Evolutionary conservation across 1,140 invertebrate genomes (phyloP).

Genomic region (Listronotus oregonensis): DNA sequence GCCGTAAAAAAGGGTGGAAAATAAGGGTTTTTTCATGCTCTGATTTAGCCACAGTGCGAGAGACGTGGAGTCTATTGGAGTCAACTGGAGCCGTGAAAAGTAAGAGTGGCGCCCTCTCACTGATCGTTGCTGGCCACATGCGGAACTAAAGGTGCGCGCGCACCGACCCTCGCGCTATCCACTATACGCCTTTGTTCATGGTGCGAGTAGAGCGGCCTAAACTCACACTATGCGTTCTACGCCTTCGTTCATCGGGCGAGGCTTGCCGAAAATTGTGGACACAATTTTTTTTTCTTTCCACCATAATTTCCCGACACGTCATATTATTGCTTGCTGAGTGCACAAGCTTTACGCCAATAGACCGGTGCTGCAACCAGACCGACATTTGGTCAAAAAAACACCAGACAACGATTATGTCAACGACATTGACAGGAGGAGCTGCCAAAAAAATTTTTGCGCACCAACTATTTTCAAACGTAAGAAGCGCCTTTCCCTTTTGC

Average conservation of each 20-base stretch:
- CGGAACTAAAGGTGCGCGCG: neutral
- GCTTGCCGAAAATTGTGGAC: neutral
- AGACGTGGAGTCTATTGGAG: no score
- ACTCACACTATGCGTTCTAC: no score
- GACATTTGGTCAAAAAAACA: conserved; percentile 4
- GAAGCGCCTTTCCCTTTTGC: neutral
- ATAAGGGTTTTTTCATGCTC: no score
- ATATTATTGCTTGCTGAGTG: neutral
- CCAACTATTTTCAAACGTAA: neutral
- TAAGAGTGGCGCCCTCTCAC: neutral
- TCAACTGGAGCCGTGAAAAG: neutral
- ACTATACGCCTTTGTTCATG: neutral
- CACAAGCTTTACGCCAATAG: neutral
- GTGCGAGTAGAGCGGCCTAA: neutral
- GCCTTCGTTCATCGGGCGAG: no score
- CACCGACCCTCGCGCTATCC: neutral
- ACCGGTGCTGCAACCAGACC: neutral
- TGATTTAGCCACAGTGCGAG: no score
- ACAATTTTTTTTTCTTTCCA: conserved; percentile 2
- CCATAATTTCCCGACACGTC: neutral
- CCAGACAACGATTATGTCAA: neutral
- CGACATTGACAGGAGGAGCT: neutral
- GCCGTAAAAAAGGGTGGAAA: no score
- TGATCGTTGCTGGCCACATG: neutral
- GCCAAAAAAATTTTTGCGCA: neutral